Base-by-base conservation (phyloP, 1,140 invertebrate species). In the Nasonia vitripennis region DNA sequence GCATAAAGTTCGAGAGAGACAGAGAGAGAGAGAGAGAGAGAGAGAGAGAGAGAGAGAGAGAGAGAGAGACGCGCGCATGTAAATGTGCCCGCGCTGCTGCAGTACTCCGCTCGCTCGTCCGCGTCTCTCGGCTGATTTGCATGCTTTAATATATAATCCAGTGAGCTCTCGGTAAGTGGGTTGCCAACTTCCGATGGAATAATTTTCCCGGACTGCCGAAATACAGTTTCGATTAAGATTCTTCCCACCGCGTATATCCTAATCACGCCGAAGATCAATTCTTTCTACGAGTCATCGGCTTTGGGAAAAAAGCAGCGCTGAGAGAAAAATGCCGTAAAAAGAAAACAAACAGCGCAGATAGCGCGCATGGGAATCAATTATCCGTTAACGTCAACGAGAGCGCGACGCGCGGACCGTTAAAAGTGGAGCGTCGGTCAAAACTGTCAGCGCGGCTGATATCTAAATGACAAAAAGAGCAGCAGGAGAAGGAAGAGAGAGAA, bases 391-490 rank as follows among this genome's bases (percentile, higher is more conserved):
- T 82, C 48, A 41, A 75, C 27, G 17, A 67, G 55, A 62, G 55
- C 55, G 27, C 23, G 27, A 55, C 31, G 20, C 37, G 37, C 55
- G 23, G 55, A 78, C 74, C 62, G 62, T 78, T 78, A 27, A 84
- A 84, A 78, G 67, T 78, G 45, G 75, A 51, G 27, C 67, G 41
- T 62, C 45, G 12, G 27, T 68, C 55, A 75, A 75, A 48, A 78
- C 37, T 84, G 67, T 79, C 83, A 37, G 12, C 17, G 23, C 45
- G 55, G 3, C 34, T 78, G 27, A 71, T 71, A 78, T 51, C 41
- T 34, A 23, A 78, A 73, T 79, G 62, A 55, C 23, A 79, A 84
- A 84, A 83, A 37, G 34, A 37, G 71, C 5, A 68, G 23, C 5
- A 68, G 11, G 67, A 27, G 14, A 23, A 68, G 2, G 11, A 11